Evolutionary conservation across 1,140 invertebrate genomes (phyloP), one percentile per base, ranked within the genome.

Genomic region (Pseudomyrmex sp.): DNA sequence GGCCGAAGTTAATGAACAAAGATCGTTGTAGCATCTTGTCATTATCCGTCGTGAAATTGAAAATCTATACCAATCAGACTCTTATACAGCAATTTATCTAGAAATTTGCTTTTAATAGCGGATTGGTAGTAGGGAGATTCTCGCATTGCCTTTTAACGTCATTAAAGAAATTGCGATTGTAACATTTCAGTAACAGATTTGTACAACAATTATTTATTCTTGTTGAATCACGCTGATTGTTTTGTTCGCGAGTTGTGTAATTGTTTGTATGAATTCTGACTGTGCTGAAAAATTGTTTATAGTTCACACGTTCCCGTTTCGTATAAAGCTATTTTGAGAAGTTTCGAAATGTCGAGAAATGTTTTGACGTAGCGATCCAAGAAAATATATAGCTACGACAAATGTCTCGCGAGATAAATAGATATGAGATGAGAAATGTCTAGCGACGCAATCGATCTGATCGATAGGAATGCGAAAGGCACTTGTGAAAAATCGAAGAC

Each of bases 1-100:
- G 76, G 66, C 44, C 54, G 18, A 72, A 72, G 76, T 72, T 80
- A 80, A 80, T 80, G 76, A 80, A 80, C 66, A 70, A 80, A 70
- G 44, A 72, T 72, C 76, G 76, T n/a, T 50, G 54, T 61, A 59
- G 44, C 56, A 46, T 72, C 66, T 72, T 70, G 52, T 69, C 76
- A 58, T 79, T 79, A 79, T 69, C 35, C 76, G 65, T 23, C 7
- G 48, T 54, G 44, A 77, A 54, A 66, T 63, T 65, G 62, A 66
- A 59, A 44, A 65, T 75, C 69, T 82, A n/a, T 26, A 63, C 1
- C 50, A 15, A 15, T 10, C 12, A 23, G 54, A 72, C 58, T 20
- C 20, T 73, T 56, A 20, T 52, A 56, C 48, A 44, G 35, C 74
- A 56, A 56, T 77, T 35, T 48, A 23, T 75, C 23, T 20, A 20